Percentiles rank a stretch among this genome's conserved stretches.
These are phyloP conservation scores for Paraplagusia blochii DNA, from an alignment of 2,113 vertebrate genomes.

Conservation along the genomic window DNA sequence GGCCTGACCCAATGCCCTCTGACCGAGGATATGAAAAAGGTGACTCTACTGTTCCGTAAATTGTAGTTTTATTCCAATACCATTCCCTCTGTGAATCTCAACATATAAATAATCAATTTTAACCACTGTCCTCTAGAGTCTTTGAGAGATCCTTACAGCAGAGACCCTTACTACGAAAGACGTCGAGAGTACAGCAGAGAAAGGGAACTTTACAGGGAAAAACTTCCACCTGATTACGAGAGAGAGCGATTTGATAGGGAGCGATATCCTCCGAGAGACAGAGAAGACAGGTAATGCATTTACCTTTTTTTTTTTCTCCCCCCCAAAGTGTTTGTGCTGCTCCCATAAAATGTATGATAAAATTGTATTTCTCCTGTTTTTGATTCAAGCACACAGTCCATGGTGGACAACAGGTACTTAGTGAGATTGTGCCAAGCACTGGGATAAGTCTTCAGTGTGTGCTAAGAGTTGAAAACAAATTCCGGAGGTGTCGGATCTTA, in stretches of 20 bases:
- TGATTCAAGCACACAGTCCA: constrained; percentile 62
- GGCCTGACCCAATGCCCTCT: constrained; percentile 84
- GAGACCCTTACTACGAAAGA: constrained; percentile 89
- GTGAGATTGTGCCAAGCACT: constrained; percentile 46
- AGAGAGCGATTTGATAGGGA: constrained; percentile 90
- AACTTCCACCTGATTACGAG: constrained; percentile 83
- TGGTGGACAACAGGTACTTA: constrained; percentile 66
- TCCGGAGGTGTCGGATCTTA: background rate
- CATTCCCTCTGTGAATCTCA: background rate
- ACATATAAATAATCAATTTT: background rate
- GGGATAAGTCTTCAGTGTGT: constrained; percentile 38
- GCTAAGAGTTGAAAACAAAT: background rate
- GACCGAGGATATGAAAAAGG: constrained; percentile 91
- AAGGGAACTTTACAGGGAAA: constrained; percentile 77
- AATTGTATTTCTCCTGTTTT: constrained; percentile 52
- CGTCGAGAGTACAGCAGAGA: constrained; percentile 90
- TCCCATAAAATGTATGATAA: constrained; percentile 28
- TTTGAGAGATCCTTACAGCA: constrained; percentile 82
- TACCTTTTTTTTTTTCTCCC: background rate
- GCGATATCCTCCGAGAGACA: constrained; percentile 82
- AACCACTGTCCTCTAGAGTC: constrained; percentile 12
- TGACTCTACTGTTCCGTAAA: constrained; percentile 37
- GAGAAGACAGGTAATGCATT: constrained; percentile 84
- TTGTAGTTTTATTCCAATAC: background rate
- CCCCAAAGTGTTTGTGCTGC: constrained; percentile 1